Evolutionary conservation across 1,140 invertebrate species (phyloP).

Genomic region (Bactericera cockerelli): DNA sequence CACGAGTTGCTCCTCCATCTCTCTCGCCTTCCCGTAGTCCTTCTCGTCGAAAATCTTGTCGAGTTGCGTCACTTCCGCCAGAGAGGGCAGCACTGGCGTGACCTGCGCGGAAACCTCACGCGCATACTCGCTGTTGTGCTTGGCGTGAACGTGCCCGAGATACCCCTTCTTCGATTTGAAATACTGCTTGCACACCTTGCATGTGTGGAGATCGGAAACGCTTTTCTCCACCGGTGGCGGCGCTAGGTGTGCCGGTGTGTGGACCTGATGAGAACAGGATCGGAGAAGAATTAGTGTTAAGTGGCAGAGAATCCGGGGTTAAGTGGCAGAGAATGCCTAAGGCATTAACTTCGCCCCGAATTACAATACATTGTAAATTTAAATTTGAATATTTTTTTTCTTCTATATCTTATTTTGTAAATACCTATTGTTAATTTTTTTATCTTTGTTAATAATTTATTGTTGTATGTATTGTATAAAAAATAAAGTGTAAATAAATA

Average conservation of each 20-base stretch:
- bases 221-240: constrained; percentile 25
- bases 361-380: too few species aligned
- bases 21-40: constrained; percentile 48
- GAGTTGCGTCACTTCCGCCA: constrained; percentile 14
- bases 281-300: too few species aligned
- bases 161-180: constrained; percentile 67
- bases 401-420: too few species aligned
- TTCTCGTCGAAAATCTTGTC: constrained; percentile 27
- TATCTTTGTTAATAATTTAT: too few species aligned
- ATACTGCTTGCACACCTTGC: constrained; percentile 54
- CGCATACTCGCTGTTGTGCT: constrained; percentile 31
- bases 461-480: too few species aligned
- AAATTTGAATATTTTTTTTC: too few species aligned
- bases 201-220: constrained; percentile 40
- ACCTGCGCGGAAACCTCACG: not conserved
- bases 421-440: too few species aligned
- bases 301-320: too few species aligned
- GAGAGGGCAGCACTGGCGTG: constrained; percentile 20
- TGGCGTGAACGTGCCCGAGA: constrained; percentile 50
- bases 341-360: too few species aligned
- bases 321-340: too few species aligned
- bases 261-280: too few species aligned
- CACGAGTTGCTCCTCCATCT: constrained; percentile 53
- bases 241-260: constrained; percentile 37
- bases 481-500: too few species aligned